Conservation (phyloP, 2,888 invertebrate species). For the Ypsolopha scabrella region DNA sequence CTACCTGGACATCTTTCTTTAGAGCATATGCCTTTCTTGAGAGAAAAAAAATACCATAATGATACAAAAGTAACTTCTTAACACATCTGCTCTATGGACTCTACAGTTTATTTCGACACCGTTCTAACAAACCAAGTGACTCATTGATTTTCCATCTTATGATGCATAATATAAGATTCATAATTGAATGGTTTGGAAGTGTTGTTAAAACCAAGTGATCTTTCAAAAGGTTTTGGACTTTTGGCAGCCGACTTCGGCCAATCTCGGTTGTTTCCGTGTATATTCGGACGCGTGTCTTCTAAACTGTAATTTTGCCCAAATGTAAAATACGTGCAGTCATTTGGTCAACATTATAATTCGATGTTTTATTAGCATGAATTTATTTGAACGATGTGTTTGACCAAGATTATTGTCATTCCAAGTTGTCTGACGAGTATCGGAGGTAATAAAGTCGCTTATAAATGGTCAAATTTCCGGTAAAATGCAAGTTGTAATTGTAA, state of each 20-base stretch:
- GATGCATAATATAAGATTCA: neutral
- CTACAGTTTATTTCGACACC: neutral
- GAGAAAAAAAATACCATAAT: constrained; percentile 50
- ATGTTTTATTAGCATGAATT: no score
- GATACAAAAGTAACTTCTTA: constrained; percentile 54
- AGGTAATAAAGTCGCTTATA: neutral
- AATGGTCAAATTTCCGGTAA: neutral
- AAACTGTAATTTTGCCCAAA: constrained; percentile 19
- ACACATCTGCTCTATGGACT: constrained; percentile 47
- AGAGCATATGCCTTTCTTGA: constrained; percentile 50
- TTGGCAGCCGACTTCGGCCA: constrained; percentile 34
- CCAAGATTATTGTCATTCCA: constrained; percentile 3
- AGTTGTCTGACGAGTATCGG: neutral
- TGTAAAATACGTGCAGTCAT: constrained; percentile 11
- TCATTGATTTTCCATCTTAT: neutral
- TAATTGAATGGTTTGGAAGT: neutral
- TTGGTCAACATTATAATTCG: neutral
- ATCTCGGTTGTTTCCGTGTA: constrained; percentile 32
- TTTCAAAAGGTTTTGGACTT: constrained; percentile 16
- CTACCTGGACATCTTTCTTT: constrained; percentile 46
- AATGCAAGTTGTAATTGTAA: constrained; percentile 4
- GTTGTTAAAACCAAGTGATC: neutral
- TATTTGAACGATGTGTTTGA: neutral
- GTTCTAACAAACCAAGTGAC: neutral
- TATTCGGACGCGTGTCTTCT: constrained; percentile 42